Evolutionary conservation across 2,888 invertebrate species (phyloP).

Genomic region (Protula sp.): DNA sequence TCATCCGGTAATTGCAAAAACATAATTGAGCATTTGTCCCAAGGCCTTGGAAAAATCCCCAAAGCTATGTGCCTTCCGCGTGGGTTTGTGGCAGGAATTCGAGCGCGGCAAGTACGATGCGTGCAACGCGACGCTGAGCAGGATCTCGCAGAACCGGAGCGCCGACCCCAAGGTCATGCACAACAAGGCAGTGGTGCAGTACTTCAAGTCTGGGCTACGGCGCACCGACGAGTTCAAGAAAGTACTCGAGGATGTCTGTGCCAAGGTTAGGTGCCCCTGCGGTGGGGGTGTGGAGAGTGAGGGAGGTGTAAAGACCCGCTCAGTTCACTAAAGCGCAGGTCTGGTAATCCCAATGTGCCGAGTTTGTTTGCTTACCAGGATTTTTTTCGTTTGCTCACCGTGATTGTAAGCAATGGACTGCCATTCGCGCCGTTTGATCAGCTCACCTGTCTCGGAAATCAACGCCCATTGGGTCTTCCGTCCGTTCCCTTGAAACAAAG

Average conservation of each 20-base stretch:
- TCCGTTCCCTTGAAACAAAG: no score
- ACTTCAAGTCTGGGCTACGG: conserved; percentile 63
- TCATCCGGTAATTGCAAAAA: no score
- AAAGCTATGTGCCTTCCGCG: no score
- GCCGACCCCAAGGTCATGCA: conserved; percentile 72
- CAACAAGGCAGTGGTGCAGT: conserved; percentile 79
- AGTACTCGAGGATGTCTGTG: conserved; percentile 35
- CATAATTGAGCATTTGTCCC: no score
- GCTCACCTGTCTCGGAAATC: no score
- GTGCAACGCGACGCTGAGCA: conserved; percentile 63
- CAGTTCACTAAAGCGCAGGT: neutral
- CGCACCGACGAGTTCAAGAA: conserved; percentile 65
- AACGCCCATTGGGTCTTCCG: no score
- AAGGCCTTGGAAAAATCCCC: no score
- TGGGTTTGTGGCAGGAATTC: conserved; percentile 58
- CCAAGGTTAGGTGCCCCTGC: conserved; percentile 16
- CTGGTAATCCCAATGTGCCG: neutral
- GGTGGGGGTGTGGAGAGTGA: no score
- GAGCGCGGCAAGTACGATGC: conserved; percentile 62
- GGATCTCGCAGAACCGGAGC: conserved; percentile 58
- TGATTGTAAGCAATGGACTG: no score
- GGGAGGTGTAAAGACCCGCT: neutral
- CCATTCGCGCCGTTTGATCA: no score
- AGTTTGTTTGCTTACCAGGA: no score
- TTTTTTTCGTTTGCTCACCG: no score